Evolutionary conservation across 2,113 vertebrate genomes (phyloP), one percentile per base, ranked within the genome.

Genomic region (Scatophagus argus): DNA sequence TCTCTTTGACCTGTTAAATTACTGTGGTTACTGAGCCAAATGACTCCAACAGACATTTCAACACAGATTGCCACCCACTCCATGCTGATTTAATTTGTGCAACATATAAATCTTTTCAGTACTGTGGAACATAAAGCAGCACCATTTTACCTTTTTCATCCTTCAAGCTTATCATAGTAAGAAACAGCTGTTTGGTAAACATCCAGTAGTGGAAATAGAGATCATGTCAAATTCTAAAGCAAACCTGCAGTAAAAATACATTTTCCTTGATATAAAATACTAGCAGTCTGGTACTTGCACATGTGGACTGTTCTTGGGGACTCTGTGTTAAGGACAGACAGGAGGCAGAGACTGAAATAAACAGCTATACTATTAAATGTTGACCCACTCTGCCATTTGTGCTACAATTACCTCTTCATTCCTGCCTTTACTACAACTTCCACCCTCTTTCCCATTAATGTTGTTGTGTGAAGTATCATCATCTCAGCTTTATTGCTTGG

Each of bases 21-120:
- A 31, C 29, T 3, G 49, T 59, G 34, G 63, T 66, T 39, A 8
- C 34, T 5, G 74, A 69, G 68, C 63, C 51, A 69, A 74, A 81
- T 65, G 31, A 74, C 63, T 69, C 31, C 51, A 32, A 31, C 19
- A 14, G 49, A 85, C 68, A 8, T 68, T 52, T 62, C 29, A 23
- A 17, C 49, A 16, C 56, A 47, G 63, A 54, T 84, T 64, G 66
- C 29, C 6, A n/a, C 41, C 51, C 70, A 32, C 25, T 0, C 31
- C 8, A 25, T 31, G 11, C 19, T 21, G 6, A 21, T 72, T 60
- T 29, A 46, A 46, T 44, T 43, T 9, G 8, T n/a, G 38, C 19
- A 60, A 54, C 27, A 9, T 36, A 6, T 36, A 44, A 29, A 51
- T 8, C 29, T 6, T 66, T 9, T 59, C 2, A 0, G 3, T 49